Conservation (phyloP, 2,797 vertebrate genomes). For the Chiloscyllium punctatum region DNA sequence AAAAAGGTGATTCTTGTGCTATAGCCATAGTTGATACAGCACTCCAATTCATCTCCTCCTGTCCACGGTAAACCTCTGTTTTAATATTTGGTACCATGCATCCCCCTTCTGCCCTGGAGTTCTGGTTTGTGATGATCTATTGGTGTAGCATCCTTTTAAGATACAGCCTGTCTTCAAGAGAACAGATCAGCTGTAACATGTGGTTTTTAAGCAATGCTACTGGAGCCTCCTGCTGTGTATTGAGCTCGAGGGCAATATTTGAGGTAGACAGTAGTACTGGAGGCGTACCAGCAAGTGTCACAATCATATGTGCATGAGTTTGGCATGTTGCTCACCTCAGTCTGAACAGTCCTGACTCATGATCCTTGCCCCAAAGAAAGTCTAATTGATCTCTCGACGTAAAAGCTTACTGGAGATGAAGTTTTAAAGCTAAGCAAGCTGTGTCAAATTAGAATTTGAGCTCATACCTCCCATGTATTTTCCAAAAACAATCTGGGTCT, state of each 20-base stretch:
- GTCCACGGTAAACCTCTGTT: no score
- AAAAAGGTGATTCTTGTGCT: no score
- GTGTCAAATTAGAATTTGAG: background rate
- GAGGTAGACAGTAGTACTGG: background rate
- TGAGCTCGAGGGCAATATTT: background rate
- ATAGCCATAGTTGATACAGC: no score
- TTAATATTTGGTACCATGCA: no score
- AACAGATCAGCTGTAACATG: background rate
- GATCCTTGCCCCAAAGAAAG: background rate
- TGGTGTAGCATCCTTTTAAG: no score
- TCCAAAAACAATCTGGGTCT: background rate
- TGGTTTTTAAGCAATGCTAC: background rate
- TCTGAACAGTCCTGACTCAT: background rate
- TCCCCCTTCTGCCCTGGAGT: no score
- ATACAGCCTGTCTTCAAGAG: background rate
- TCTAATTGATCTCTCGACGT: background rate
- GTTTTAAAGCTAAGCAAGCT: background rate
- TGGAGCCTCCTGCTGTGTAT: background rate
- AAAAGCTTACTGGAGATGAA: background rate
- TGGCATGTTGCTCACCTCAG: background rate
- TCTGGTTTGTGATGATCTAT: no score
- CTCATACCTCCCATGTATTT: background rate
- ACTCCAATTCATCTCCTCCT: no score
- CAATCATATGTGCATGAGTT: background rate
- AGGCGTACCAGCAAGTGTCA: background rate